phyloP scores from a whole-genome alignment of 2,888 invertebrate genomes.

The Polymixis flavicincta region DNA sequence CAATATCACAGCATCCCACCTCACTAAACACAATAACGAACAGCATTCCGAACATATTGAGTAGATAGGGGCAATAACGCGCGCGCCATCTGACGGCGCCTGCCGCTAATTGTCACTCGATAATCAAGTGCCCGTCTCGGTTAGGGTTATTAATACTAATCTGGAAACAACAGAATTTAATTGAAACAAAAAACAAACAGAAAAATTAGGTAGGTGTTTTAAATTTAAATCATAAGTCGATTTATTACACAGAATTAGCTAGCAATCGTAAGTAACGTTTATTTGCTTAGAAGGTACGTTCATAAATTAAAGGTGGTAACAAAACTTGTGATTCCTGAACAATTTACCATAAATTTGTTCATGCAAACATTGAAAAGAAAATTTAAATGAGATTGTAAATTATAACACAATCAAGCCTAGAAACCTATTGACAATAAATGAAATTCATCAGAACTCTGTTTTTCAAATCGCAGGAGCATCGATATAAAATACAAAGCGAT shows the following conservation, averaged over 20 bases:
- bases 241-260: not conserved
- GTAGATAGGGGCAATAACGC: slow-evolving; percentile 49
- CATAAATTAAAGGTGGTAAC: too few relatives aligned
- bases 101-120: slow-evolving; percentile 66
- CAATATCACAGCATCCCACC: not conserved
- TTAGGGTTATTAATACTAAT: slow-evolving; percentile 51
- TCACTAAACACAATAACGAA: slow-evolving; percentile 20
- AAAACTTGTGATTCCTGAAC: too few relatives aligned
- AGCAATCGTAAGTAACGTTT: too few relatives aligned
- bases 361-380: too few relatives aligned
- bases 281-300: too few relatives aligned
- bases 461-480: not conserved
- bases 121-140: slow-evolving; percentile 49
- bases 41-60: slow-evolving; percentile 9
- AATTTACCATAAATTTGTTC: too few relatives aligned
- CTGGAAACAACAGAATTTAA: not conserved
- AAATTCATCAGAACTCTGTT: not conserved
- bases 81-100: slow-evolving; percentile 66
- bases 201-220: not conserved
- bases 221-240: not conserved
- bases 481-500: not conserved
- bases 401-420: not conserved
- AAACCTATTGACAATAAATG: not conserved
- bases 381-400: not conserved
- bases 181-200: not conserved